Evolutionary conservation across 2,113 vertebrate species (phyloP).

Genomic region (Myanophis thanlyinensis): DNA sequence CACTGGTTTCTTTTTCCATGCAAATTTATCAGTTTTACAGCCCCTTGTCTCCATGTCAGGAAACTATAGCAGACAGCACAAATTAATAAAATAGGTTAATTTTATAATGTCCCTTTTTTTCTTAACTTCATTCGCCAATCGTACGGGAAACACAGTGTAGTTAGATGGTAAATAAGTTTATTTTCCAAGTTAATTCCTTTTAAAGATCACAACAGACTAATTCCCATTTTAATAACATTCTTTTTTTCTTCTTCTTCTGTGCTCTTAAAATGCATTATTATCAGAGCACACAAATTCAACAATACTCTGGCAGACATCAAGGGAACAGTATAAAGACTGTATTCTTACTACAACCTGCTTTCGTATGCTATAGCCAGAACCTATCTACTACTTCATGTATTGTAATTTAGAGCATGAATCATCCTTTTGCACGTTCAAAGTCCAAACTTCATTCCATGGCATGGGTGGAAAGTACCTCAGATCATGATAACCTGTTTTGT

Average conservation of each 20-base stretch:
- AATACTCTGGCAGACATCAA: not conserved
- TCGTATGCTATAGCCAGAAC: not conserved
- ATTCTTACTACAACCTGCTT: not conserved
- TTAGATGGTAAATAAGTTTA: slow-evolving; percentile 68
- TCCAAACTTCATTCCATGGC: no score
- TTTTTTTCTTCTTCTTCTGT: slow-evolving; percentile 54
- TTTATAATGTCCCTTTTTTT: slow-evolving; percentile 69
- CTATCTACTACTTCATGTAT: not conserved
- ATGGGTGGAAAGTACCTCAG: not conserved
- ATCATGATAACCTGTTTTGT: not conserved
- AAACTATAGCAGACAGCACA: slow-evolving; percentile 72
- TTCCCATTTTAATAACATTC: slow-evolving; percentile 57
- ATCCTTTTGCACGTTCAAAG: not conserved
- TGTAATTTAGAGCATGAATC: not conserved
- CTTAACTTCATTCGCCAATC: slow-evolving; percentile 49
- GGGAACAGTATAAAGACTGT: not conserved
- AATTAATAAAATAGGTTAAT: slow-evolving; percentile 80
- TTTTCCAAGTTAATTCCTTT: slow-evolving; percentile 68
- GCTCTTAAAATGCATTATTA: slow-evolving; percentile 62
- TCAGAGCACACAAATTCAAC: slow-evolving; percentile 61
- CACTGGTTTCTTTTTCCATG: slow-evolving; percentile 83
- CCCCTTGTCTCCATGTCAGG: slow-evolving; percentile 76
- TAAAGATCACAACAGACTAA: slow-evolving; percentile 68
- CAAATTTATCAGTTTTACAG: slow-evolving; percentile 85
- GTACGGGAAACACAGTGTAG: slow-evolving; percentile 63